Base-by-base conservation (phyloP, 1,140 invertebrate species). In the Schlechtendalia chinensis region DNA sequence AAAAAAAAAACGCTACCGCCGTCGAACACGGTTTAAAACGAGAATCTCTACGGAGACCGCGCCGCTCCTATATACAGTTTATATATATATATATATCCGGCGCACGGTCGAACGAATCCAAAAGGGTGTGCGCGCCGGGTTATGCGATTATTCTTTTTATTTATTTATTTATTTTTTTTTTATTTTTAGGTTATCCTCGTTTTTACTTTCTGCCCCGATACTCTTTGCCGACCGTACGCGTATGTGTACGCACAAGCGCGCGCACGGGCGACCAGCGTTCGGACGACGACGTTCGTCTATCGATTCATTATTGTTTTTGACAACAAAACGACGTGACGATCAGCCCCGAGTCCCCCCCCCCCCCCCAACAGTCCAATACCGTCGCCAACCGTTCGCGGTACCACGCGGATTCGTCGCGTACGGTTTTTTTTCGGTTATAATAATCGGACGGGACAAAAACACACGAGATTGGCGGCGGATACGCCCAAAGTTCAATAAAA, bases 401-500 rank as follows among this genome's bases (percentile, higher is more conserved):
- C n/a, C n/a, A n/a, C n/a, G n/a, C n/a, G n/a, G n/a, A n/a, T n/a
- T n/a, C n/a, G n/a, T n/a, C n/a, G n/a, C n/a, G n/a, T n/a, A n/a
- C n/a, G n/a, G n/a, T n/a, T n/a, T n/a, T n/a, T n/a, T n/a, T n/a
- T n/a, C n/a, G n/a, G n/a, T n/a, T n/a, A n/a, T n/a, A n/a, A n/a
- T n/a, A n/a, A n/a, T n/a, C 54, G 22, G 56, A 45, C 22, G 74
- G 59, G 14, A 77, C 53, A 75, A 75, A 75, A 75, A 77, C 74
- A 59, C 74, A 24, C 56, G 16, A 77, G 74, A 77, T 58, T 39
- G 74, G 74, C 22, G 29, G 54, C 32, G 74, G 29, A 59, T 77
- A 77, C 74, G 74, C 74, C 74, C 74, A 77, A 77, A 59, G 74
- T 77, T 77, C 56, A 59, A 77, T 77, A 77, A 77, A 77, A 77